Evolutionary conservation across 2,797 vertebrate species (phyloP), one percentile per base, ranked within the genome.

Genomic region (Crypturellus tataupa): DNA sequence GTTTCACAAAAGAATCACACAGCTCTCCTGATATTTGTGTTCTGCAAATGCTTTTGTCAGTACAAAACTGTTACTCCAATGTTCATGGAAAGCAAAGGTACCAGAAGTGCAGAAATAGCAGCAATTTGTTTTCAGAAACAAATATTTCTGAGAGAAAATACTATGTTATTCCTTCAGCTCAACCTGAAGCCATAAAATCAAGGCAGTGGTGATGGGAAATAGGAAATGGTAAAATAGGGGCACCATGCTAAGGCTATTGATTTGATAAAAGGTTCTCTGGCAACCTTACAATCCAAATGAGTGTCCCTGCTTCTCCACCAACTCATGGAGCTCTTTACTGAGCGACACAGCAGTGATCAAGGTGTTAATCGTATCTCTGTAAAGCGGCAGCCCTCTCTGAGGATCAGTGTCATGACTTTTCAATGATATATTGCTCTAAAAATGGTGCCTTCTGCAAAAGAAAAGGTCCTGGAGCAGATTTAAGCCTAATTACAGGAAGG

Each of bases 401-500:
- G 12, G 93, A 93, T 91, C 87, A 88, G 84, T 97, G 95, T 97
- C 96, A 95, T 94, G 96, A 97, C 95, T 97, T 94, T 95, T 39
- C 78, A 93, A 23, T 97, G 97, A 97, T 97, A 90, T 96, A 97
- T 97, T 95, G 79, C 96, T 96, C 90, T 96, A 85, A 90, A 96
- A 96, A 96, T 62, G 92, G 94, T 95, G 94, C 91, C 95, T 89
- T 94, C 93, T 95, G 91, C 96, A 96, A 95, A 96, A 92, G 93
- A 96, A 93, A 94, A 94, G 90, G 86, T 97, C 95, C 96, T 87
- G 95, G 64, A 97, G 96, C 95, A 97, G 94, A 97, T 97, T 95
- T 96, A 95, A 73, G 77, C 94, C 89, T 97, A 97, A 97, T 97
- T 97, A 97, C 97, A 97, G 97, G 97, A 97, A 97, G 97, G 97